These are phyloP conservation scores for Prietella phreatophila DNA, from an alignment of 2,113 vertebrate genomes.

Conservation along the genomic window DNA sequence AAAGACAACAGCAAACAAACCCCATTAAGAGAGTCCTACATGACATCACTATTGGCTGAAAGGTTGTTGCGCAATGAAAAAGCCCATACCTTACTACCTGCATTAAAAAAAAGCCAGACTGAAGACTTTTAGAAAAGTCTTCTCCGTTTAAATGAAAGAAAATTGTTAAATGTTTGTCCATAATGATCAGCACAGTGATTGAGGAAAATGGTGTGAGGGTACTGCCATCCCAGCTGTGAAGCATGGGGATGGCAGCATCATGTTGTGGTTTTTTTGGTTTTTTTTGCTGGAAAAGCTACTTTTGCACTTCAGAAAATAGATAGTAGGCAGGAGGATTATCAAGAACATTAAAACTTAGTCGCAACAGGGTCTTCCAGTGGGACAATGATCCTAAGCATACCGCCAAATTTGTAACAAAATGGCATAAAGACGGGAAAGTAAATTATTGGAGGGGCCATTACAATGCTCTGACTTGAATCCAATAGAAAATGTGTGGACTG, in stretches of 20 bases:
- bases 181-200: not conserved
- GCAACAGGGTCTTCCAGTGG: not conserved
- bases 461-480: not conserved
- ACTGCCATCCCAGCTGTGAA: not conserved
- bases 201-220: not conserved
- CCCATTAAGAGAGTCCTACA: not conserved
- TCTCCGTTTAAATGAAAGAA: not conserved
- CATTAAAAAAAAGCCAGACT: not conserved
- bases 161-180: not conserved
- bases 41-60: not conserved
- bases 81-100: not conserved
- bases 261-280: not conserved
- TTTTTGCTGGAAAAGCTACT: not conserved
- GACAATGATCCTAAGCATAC: not conserved
- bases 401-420: not conserved
- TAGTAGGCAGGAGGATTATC: not conserved
- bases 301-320: not conserved
- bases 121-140: not conserved
- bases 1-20: not conserved
- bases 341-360: not conserved
- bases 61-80: not conserved
- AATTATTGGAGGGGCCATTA: not conserved
- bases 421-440: not conserved
- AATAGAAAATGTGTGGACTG: not conserved
- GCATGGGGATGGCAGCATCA: not conserved